A percentile compares a stretch with the other conserved stretches of the same genome.
Evolutionary conservation across 2,888 invertebrate genomes (phyloP).

Genomic region (Tiliacea aurago): DNA sequence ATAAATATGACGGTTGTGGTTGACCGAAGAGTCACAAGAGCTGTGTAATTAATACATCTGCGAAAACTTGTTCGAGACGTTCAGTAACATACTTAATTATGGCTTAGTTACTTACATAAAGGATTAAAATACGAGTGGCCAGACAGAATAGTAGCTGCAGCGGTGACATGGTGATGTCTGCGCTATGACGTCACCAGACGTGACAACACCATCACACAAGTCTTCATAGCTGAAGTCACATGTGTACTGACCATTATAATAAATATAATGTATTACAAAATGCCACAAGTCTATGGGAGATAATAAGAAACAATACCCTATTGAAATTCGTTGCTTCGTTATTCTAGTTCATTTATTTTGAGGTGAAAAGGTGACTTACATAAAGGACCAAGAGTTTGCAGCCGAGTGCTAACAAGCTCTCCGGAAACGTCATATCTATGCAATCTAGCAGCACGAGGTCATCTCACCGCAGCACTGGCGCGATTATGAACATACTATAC

Average conservation of each 20-base stretch:
- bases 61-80: constrained; percentile 48
- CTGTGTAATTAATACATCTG: constrained; percentile 49
- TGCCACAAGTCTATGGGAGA: constrained; percentile 20
- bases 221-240: constrained; percentile 74
- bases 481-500: constrained; percentile 58
- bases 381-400: constrained; percentile 73
- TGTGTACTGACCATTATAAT: constrained; percentile 67
- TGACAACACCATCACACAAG: constrained; percentile 74
- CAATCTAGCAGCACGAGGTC: constrained; percentile 74
- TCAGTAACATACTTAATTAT: constrained; percentile 46
- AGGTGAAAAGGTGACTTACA: constrained; percentile 68
- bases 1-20: constrained; percentile 48
- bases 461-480: constrained; percentile 70
- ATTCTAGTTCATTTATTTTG: constrained; percentile 19
- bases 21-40: constrained; percentile 59
- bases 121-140: constrained; percentile 66
- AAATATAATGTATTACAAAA: constrained; percentile 31
- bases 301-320: constrained; percentile 24
- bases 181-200: constrained; percentile 73
- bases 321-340: constrained; percentile 24
- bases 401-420: constrained; percentile 72
- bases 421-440: constrained; percentile 76
- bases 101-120: constrained; percentile 69
- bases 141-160: constrained; percentile 67
- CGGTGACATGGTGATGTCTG: constrained; percentile 53